Conservation (phyloP, 2,888 invertebrate species). For the Gryllus longicercus region DNA sequence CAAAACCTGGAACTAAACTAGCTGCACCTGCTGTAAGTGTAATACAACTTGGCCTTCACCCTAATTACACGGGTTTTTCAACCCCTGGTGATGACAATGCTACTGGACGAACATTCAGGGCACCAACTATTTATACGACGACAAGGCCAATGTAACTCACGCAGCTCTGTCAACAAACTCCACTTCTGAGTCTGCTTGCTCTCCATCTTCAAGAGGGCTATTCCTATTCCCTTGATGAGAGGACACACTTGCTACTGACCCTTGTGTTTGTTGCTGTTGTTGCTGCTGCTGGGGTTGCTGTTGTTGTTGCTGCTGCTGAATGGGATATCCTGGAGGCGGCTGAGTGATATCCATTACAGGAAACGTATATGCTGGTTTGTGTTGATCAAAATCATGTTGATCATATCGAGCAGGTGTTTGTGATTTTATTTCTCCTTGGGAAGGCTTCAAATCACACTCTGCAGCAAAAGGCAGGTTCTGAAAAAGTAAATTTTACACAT, state of each 20-base stretch:
- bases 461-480: constrained; percentile 63
- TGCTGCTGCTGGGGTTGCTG: constrained; percentile 41
- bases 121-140: not conserved
- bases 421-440: constrained; percentile 37
- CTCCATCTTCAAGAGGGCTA: constrained; percentile 47
- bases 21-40: too few species aligned
- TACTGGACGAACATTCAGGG: too few species aligned
- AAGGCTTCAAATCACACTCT: constrained; percentile 60
- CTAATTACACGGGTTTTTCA: too few species aligned
- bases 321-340: constrained; percentile 55
- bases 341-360: constrained; percentile 44
- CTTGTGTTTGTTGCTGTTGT: constrained; percentile 40
- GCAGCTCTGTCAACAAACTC: constrained; percentile 39
- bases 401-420: constrained; percentile 28
- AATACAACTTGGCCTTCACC: too few species aligned
- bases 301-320: constrained; percentile 27
- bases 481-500: constrained; percentile 37
- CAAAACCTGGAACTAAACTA: too few species aligned
- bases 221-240: constrained; percentile 41
- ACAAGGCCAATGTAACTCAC: constrained; percentile 37
- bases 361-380: constrained; percentile 37
- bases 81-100: too few species aligned
- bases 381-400: constrained; percentile 33
- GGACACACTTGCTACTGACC: constrained; percentile 42
- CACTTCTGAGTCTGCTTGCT: constrained; percentile 59